Conservation (phyloP, 2,797 vertebrate genomes). For the Leptoclinus maculatus region DNA sequence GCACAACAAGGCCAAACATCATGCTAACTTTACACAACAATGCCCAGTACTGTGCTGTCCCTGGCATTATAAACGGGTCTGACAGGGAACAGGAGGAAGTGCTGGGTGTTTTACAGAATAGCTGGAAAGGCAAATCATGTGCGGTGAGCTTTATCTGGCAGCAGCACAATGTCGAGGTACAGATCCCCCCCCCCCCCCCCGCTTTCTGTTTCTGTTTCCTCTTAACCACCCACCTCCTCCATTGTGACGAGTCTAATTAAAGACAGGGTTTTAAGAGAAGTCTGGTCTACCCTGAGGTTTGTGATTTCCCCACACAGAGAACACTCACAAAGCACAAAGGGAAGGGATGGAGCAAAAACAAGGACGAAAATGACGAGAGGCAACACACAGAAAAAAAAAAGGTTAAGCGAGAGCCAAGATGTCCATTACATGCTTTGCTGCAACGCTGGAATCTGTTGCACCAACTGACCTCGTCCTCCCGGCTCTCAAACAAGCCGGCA, state of each 20-base stretch:
- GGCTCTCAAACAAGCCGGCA: background rate
- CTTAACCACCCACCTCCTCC: background rate
- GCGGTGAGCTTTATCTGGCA: conserved; percentile 50
- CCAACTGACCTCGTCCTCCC: conserved; percentile 61
- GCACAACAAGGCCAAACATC: background rate
- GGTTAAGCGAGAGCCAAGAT: conserved; percentile 57
- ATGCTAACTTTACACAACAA: background rate
- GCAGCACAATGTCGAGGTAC: conserved; percentile 52
- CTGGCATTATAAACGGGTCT: background rate
- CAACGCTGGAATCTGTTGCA: conserved; percentile 73
- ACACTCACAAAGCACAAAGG: background rate
- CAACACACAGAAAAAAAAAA: background rate
- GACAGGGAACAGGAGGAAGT: conserved; percentile 15
- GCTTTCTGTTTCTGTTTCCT: background rate
- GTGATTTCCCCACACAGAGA: too few species aligned
- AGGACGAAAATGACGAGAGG: background rate
- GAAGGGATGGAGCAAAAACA: conserved; percentile 3
- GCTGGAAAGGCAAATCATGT: conserved; percentile 59
- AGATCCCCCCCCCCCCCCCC: background rate
- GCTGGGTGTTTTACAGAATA: conserved; percentile 36
- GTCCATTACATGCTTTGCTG: conserved; percentile 79
- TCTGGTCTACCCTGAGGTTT: background rate
- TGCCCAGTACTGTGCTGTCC: background rate
- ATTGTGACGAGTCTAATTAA: conserved; percentile 19
- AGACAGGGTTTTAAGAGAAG: background rate